Evolutionary conservation across 2,888 invertebrate species (phyloP), one percentile per base, ranked within the genome.

Genomic region (Cheilosia grossa): DNA sequence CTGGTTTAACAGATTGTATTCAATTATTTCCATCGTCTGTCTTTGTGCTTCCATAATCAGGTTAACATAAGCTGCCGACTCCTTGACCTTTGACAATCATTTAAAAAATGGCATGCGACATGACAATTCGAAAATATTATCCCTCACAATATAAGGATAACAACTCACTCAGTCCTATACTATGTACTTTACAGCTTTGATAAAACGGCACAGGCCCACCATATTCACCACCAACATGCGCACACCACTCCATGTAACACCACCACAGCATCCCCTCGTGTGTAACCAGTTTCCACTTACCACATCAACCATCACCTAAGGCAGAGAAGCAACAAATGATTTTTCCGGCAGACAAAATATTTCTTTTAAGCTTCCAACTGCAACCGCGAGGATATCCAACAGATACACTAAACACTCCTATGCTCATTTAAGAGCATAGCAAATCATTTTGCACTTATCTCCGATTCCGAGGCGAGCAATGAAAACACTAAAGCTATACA

Each of bases 311-410:
- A 24, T 51, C 13, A 24, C 13, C 13, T 51, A 24, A 54, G 10
- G 37, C 40, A 54, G 74, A 59, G 56, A 85, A 72, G 85, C 85
- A 85, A 85, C 85, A 85, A 81, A 85, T 85, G 85, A 85, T 85
- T 85, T 70, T 17, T 21, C 54, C 30, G 51, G 30, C 59, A 74
- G 61, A 49, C 49, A 27, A 24, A 37, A 30, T 58, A 19, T 51
- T 59, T 59, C 63, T 64, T 54, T 33, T n/a, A 21, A 77, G 77
- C 77, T 82, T 70, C 61, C 42, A 21, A 10, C 13, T 10, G 3
- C 51, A 21, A 17, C 4, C 13, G 10, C 30, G 1, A 30, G 7
- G 7, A 40, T 70, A 66, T 66, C 77, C 17, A 49, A 47, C 51
- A 69, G 58, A 70, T 64, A 27, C 27, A 10, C 10, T 9, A 37